A percentile compares a stretch with the other conserved stretches of the same genome.
Conservation (phyloP, 2,797 vertebrate genomes). For the Florisuga fusca region DNA sequence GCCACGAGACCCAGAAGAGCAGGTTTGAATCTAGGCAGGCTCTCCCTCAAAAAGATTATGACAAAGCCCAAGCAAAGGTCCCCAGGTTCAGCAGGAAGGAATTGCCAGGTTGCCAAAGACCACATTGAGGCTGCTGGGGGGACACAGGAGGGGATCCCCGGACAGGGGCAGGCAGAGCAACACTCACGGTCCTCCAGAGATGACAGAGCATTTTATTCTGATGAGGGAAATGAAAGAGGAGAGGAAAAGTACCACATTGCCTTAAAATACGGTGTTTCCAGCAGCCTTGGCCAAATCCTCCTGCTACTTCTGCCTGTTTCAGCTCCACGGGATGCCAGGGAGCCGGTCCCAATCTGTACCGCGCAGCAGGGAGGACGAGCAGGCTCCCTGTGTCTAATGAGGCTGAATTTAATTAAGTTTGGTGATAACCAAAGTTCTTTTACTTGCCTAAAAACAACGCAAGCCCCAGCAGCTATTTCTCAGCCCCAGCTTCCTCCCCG, state of each 20-base stretch:
- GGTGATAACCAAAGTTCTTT: constrained; percentile 18
- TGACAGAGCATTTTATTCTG: neutral
- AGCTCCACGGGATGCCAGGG: neutral
- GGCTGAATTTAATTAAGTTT: constrained; percentile 40
- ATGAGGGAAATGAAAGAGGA: neutral
- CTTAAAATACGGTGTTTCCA: neutral
- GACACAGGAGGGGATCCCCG: neutral
- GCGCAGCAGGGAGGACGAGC: constrained; percentile 2
- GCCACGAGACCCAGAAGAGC: fast-evolving
- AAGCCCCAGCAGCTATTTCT: constrained; percentile 2
- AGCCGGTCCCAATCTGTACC: constrained; percentile 13
- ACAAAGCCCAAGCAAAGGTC: neutral
- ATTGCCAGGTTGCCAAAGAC: neutral
- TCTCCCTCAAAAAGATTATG: neutral
- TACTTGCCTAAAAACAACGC: neutral
- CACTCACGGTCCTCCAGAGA: neutral
- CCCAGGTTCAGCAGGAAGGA: neutral
- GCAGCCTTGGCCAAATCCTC: constrained; percentile 2
- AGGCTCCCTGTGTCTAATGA: neutral
- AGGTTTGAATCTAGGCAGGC: neutral
- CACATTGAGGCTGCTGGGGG: neutral
- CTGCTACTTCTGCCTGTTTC: neutral
- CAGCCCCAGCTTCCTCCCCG: neutral
- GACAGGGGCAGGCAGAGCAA: neutral
- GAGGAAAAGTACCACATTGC: constrained; percentile 13